phyloP scores from a whole-genome alignment of 1,140 invertebrate genomes.

The Hyphantria cunea region DNA sequence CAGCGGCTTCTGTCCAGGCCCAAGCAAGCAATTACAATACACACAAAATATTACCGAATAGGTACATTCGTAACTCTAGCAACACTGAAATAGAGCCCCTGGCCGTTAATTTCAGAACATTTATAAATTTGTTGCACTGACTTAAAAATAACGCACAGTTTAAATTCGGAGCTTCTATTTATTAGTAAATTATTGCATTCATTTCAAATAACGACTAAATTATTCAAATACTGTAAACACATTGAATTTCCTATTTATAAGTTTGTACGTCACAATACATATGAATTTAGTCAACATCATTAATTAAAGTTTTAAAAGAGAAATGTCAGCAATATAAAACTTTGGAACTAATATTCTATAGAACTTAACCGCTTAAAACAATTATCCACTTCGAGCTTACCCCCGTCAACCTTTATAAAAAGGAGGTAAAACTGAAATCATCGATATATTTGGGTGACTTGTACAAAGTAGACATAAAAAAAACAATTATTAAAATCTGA shows the following conservation, averaged over 20 bases:
- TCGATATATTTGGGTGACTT: too few species aligned
- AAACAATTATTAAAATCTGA: too few species aligned
- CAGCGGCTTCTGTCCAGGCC: neutral
- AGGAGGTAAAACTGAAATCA: too few species aligned
- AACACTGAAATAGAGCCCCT: constrained; percentile 11
- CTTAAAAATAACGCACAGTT: constrained; percentile 21
- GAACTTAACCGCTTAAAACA: too few species aligned
- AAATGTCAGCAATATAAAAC: constrained; percentile 36
- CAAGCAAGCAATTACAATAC: constrained; percentile 23
- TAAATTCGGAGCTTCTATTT: constrained; percentile 17
- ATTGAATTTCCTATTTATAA: constrained; percentile 7
- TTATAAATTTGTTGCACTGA: constrained; percentile 5
- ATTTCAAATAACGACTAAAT: constrained; percentile 1
- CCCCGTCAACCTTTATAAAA: too few species aligned
- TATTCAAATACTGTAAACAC: neutral
- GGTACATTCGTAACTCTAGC: constrained; percentile 17
- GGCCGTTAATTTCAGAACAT: neutral
- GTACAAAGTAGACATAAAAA: too few species aligned
- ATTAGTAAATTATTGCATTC: constrained; percentile 8
- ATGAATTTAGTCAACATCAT: too few species aligned
- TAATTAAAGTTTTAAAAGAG: neutral
- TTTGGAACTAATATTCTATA: neutral
- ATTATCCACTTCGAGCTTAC: too few species aligned
- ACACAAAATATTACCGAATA: constrained; percentile 28
- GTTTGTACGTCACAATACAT: neutral